Conservation (phyloP, 2,888 invertebrate genomes). For the Anagyrus pseudococci region DNA sequence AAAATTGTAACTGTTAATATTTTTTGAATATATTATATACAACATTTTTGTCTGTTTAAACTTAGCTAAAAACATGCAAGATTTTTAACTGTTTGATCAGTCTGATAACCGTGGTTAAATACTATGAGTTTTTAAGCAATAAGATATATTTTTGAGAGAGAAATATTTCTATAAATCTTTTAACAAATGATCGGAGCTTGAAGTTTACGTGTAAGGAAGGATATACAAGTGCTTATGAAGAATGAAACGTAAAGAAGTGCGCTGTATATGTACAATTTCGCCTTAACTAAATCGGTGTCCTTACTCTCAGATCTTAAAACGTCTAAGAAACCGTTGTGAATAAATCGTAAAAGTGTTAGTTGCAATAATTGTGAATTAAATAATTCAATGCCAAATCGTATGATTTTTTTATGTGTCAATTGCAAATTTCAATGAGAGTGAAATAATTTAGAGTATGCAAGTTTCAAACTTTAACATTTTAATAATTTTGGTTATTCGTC, state of each 20-base stretch:
- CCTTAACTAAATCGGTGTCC: constrained; percentile 41
- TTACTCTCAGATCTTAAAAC: constrained; percentile 14
- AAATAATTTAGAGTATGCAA: background rate
- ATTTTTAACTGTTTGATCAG: too few relatives aligned
- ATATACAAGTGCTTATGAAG: background rate
- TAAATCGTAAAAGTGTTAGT: background rate
- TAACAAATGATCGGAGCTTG: background rate
- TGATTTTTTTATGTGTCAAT: background rate
- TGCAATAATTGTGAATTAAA: background rate
- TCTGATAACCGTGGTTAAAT: background rate
- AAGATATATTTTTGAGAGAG: background rate
- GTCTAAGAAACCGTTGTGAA: background rate
- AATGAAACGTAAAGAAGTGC: constrained; percentile 5
- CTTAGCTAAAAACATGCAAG: too few relatives aligned
- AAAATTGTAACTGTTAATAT: background rate
- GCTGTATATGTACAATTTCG: constrained; percentile 27
- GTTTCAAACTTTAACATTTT: too few relatives aligned
- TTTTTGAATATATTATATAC: background rate
- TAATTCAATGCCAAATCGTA: background rate
- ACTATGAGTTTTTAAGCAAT: background rate
- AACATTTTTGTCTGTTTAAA: too few relatives aligned
- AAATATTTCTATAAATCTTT: constrained; percentile 20
- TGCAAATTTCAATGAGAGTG: background rate
- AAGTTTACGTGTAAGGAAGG: background rate
- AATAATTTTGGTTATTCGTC: constrained; percentile 10